These are phyloP conservation scores for Griposia aprilina DNA, from an alignment of 2,888 invertebrate genomes.

Conservation along the genomic window DNA sequence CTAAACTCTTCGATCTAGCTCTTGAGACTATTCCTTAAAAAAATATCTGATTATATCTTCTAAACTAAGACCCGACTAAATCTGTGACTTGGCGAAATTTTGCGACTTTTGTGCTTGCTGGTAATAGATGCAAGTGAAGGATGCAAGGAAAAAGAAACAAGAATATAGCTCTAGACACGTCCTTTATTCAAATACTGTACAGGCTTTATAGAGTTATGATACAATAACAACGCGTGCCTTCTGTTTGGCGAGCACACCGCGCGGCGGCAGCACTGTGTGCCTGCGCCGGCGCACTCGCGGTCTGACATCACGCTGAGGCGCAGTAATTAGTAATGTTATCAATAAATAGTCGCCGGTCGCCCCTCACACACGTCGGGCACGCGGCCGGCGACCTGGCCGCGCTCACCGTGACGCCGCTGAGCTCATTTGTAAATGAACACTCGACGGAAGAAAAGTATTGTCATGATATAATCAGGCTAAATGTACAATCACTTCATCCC, in stretches of 20 bases:
- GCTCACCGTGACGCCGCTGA: slow-evolving; percentile 28
- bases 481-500: slow-evolving; percentile 29
- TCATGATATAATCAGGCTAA: slow-evolving; percentile 61
- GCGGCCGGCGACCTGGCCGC: slow-evolving; percentile 27
- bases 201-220: slow-evolving; percentile 83
- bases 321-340: slow-evolving; percentile 44
- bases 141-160: slow-evolving; percentile 15
- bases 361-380: not conserved
- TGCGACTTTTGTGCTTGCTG: not conserved
- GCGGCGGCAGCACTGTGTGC: not conserved
- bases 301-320: slow-evolving; percentile 45
- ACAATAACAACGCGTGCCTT: slow-evolving; percentile 76
- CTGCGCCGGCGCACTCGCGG: not conserved
- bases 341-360: slow-evolving; percentile 16
- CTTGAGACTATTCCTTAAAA: too few relatives aligned
- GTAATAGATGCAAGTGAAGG: not conserved
- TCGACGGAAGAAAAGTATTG: slow-evolving; percentile 62
- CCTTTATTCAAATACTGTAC: slow-evolving; percentile 90
- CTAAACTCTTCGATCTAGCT: too few relatives aligned
- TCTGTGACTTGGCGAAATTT: too few relatives aligned
- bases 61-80: too few relatives aligned
- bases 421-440: slow-evolving; percentile 48
- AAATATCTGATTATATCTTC: too few relatives aligned
- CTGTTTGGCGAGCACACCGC: slow-evolving; percentile 2
- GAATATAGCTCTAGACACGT: slow-evolving; percentile 83